Conservation (phyloP, 2,797 vertebrate species). For the Crossoptilon crossoptilon region DNA sequence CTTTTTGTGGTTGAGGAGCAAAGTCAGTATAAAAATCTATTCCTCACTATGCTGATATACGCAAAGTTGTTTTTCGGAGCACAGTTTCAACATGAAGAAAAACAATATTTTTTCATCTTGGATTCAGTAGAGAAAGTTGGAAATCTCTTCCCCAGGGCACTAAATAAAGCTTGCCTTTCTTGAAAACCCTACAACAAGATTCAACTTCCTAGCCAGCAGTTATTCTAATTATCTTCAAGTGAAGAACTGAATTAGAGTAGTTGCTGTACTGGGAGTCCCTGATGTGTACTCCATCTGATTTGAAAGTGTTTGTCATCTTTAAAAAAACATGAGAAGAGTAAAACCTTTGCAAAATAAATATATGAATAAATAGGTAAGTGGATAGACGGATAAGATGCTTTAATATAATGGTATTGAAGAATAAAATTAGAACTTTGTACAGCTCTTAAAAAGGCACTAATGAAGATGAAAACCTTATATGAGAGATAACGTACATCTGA, state of each 20-base stretch:
- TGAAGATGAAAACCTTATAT: neutral
- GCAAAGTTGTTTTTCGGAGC: neutral
- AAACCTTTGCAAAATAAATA: slow-evolving; percentile 19
- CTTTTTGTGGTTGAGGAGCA: neutral
- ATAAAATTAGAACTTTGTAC: neutral
- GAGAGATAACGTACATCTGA: neutral
- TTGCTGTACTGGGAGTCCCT: slow-evolving; percentile 21
- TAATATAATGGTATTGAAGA: slow-evolving; percentile 6
- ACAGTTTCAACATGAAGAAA: neutral
- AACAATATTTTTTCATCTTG: neutral
- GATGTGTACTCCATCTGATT: slow-evolving; percentile 38
- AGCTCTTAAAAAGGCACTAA: neutral
- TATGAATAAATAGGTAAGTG: neutral
- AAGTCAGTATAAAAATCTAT: neutral
- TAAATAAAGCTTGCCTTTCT: neutral
- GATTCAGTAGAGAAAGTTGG: neutral
- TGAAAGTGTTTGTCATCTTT: slow-evolving; percentile 10
- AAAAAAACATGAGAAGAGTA: slow-evolving; percentile 9
- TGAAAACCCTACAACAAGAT: neutral
- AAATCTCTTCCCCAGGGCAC: neutral
- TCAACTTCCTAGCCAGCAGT: slow-evolving; percentile 5
- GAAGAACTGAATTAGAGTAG: slow-evolving; percentile 28
- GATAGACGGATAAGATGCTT: neutral
- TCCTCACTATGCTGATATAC: accelerated
- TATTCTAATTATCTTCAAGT: slow-evolving; percentile 57